A percentile compares a stretch with the other conserved stretches of the same genome.
Conservation (phyloP, 2,113 vertebrate species). For the Epinephelus lanceolatus region DNA sequence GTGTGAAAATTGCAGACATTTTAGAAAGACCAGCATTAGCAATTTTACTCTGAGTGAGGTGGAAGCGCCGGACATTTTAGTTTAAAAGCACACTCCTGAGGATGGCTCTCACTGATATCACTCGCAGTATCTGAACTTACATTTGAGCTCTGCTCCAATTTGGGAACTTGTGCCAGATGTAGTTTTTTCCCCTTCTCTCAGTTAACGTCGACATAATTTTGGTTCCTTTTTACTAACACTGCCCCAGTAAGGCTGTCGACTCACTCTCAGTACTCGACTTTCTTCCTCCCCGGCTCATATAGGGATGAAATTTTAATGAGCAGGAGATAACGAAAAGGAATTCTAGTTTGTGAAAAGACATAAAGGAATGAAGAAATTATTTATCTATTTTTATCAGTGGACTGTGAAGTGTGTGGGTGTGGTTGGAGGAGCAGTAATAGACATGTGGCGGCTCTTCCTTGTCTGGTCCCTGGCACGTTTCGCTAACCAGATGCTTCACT, state of each 20-base stretch:
- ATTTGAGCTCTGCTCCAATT: slow-evolving; percentile 51
- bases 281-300: slow-evolving; percentile 36
- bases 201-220: slow-evolving; percentile 41
- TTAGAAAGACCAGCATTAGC: slow-evolving; percentile 51
- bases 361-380: slow-evolving; percentile 63
- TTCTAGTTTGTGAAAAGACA: slow-evolving; percentile 59
- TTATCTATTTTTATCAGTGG: slow-evolving; percentile 64
- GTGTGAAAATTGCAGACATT: slow-evolving; percentile 53
- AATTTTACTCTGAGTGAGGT: slow-evolving; percentile 34
- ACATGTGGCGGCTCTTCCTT: slow-evolving; percentile 46
- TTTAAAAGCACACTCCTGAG: slow-evolving; percentile 25
- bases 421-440: slow-evolving; percentile 57
- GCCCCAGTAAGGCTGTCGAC: slow-evolving; percentile 52
- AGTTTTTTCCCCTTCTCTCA: slow-evolving; percentile 32
- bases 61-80: slow-evolving; percentile 40
- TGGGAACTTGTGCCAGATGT: slow-evolving; percentile 43
- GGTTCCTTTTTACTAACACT: slow-evolving; percentile 25
- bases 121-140: slow-evolving; percentile 24
- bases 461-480: slow-evolving; percentile 41
- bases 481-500: slow-evolving; percentile 63
- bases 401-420: slow-evolving; percentile 70
- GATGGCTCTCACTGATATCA: slow-evolving; percentile 9
- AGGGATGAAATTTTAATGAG: slow-evolving; percentile 69
- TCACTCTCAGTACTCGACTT: slow-evolving; percentile 41
- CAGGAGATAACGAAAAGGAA: slow-evolving; percentile 59